Conservation (phyloP, 64 coral and sea anemone genomes). For the Porites australiensis region DNA sequence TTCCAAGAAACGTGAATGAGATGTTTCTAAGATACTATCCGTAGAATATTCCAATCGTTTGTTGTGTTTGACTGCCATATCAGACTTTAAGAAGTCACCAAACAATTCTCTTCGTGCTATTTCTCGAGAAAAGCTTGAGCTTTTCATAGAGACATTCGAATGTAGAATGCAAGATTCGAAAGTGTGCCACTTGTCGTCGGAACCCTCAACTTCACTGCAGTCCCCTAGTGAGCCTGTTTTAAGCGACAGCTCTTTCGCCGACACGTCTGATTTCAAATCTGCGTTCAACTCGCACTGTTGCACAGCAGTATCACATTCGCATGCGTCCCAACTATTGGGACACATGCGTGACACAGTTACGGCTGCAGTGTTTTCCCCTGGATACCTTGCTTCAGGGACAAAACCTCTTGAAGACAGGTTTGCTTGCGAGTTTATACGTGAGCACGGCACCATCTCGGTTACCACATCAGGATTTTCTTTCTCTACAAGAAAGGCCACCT, state of each 20-base stretch:
- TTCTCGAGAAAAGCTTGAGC: constrained; percentile 7
- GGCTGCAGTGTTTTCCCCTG: background rate
- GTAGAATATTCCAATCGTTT: background rate
- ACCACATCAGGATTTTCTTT: background rate
- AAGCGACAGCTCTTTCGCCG: background rate
- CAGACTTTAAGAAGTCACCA: background rate
- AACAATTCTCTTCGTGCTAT: background rate
- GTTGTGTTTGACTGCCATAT: background rate
- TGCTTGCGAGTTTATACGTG: background rate
- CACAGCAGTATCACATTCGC: background rate
- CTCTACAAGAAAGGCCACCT: background rate
- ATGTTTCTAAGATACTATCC: background rate
- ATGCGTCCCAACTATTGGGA: background rate
- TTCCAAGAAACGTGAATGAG: background rate
- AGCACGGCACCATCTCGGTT: background rate
- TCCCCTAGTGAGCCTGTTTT: background rate
- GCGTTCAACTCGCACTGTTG: background rate
- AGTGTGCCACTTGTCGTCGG: background rate
- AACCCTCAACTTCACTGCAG: background rate
- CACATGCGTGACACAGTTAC: background rate
- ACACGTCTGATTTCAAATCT: background rate
- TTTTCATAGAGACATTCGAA: background rate
- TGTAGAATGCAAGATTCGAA: background rate
- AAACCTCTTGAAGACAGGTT: background rate
- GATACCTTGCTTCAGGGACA: background rate